Evolutionary conservation across 1,140 invertebrate species (phyloP), one percentile per base, ranked within the genome.

Genomic region (Ladona fulva): DNA sequence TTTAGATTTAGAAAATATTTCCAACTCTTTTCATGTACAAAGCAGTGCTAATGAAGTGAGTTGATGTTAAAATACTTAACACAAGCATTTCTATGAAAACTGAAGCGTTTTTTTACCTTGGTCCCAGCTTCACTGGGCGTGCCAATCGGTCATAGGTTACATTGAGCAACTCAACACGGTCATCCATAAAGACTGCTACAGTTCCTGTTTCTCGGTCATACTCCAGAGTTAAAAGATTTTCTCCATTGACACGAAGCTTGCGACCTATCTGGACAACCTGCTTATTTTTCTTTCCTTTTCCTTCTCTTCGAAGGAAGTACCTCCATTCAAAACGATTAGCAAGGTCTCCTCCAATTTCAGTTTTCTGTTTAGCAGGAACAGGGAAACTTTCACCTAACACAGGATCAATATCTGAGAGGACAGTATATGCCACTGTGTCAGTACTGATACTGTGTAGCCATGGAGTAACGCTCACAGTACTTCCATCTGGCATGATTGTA

Each of bases 321-420:
- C 95, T 88, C 96, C 97, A 98, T 86, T 98, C 96, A 79, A 98
- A 94, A 78, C 95, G 88, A 83, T 98, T 98, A 0, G 96, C 93
- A 25, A 97, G 85, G 82, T 97, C 95, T 0, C 94, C 94, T 19
- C 93, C 93, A 29, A 97, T 91, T 85, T 96, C 94, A 0, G 92
- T 95, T 80, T 92, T 90, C 83, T 97, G 95, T 83, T 95, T 95
- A 0, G 93, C 93, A 1, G 95, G 94, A 0, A 97, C 92, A 0
- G 95, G 95, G 82, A 96, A 96, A 80, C 93, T 95, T 84, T 96
- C 94, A 0, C 93, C 93, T 0, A 96, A 82, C 1, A 95, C 87
- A 1, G 93, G 92, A 82, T 94, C 93, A 73, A 94, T 91, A 82
- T 96, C 94, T 1, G 91, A 90, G 0, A 97, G 82, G 24, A 96